Evolutionary conservation across 2,888 invertebrate species (phyloP).

Genomic region (Stenoptilia bipunctidactyla): DNA sequence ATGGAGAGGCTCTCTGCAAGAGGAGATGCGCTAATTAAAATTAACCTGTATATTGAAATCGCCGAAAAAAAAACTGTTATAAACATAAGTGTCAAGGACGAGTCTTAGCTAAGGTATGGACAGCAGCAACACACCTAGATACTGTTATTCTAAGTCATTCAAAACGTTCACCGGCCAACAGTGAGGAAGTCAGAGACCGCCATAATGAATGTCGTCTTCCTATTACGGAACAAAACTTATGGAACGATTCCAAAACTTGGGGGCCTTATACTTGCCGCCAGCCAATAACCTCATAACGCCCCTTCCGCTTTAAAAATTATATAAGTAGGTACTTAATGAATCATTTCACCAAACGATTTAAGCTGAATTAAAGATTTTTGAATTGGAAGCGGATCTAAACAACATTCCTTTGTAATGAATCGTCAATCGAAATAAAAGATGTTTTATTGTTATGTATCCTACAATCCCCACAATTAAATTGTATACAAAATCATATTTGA

Average conservation of each 20-base stretch:
- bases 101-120: neutral
- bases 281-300: neutral
- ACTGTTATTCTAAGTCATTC: neutral
- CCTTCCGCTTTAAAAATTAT: neutral
- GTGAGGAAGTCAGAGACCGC: neutral
- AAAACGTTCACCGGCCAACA: neutral
- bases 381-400: neutral
- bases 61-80: too few relatives aligned
- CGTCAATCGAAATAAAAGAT: too few relatives aligned
- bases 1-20: too few relatives aligned
- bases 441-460: too few relatives aligned
- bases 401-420: neutral
- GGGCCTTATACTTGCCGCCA: neutral
- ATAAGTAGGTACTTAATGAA: neutral
- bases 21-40: too few relatives aligned
- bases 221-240: neutral
- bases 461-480: too few relatives aligned
- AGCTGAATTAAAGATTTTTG: neutral
- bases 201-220: slow-evolving; percentile 1
- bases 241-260: neutral
- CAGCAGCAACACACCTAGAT: neutral
- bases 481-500: too few relatives aligned
- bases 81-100: neutral
- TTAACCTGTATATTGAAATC: too few relatives aligned
- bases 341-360: neutral